These are phyloP conservation scores for Ceuthmochares aereus DNA, from an alignment of 2,113 vertebrate species.

Conservation along the genomic window DNA sequence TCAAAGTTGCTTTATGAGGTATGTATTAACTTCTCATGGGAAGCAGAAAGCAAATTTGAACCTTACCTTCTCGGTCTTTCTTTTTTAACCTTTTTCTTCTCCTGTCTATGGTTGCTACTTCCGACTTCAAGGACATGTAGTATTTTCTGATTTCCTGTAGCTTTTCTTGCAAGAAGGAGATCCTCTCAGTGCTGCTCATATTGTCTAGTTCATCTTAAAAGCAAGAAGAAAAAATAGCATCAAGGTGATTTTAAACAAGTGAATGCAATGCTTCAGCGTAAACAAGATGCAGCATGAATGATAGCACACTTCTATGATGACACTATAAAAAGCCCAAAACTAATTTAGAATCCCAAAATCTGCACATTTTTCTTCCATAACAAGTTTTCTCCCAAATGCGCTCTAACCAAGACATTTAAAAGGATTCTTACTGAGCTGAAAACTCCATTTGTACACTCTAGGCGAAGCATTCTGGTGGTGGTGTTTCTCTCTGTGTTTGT, in stretches of 20 bases:
- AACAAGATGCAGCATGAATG: neutral
- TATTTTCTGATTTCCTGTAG: conserved; percentile 97
- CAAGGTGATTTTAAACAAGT: neutral
- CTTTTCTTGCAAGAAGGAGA: conserved; percentile 97
- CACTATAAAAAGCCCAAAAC: neutral
- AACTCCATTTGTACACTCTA: conserved; percentile 95
- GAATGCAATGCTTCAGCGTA: neutral
- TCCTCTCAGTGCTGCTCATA: conserved; percentile 92
- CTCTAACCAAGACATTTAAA: neutral
- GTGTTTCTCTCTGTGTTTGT: conserved; percentile 90
- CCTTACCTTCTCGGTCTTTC: conserved; percentile 96
- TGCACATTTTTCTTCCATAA: neutral
- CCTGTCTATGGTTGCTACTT: conserved; percentile 97
- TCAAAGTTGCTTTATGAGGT: neutral
- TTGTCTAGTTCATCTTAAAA: conserved; percentile 90
- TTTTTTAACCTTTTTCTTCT: conserved; percentile 96
- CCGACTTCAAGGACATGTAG: conserved; percentile 97
- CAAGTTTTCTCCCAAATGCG: neutral
- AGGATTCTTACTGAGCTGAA: conserved; percentile 89
- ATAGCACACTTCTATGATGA: neutral
- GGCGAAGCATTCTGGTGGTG: conserved; percentile 82
- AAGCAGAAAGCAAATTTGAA: neutral
- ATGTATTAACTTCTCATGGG: neutral
- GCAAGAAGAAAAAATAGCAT: neutral
- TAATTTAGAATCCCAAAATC: neutral